Evolutionary conservation across 2,888 invertebrate genomes (phyloP), one percentile per base, ranked within the genome.

Genomic region (Agriopis leucophaearia): DNA sequence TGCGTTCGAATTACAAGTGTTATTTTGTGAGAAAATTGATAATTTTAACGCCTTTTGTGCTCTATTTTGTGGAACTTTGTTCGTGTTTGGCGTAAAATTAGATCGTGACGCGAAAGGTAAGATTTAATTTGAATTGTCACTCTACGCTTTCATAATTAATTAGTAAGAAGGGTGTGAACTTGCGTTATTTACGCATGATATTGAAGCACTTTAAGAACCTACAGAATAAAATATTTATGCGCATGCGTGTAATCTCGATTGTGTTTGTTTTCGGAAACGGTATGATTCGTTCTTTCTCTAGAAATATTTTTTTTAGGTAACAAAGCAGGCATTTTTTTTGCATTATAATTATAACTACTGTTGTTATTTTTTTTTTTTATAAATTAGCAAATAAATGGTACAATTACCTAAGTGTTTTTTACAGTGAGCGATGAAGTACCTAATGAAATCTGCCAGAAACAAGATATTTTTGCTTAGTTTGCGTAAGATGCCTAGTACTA

Each of bases 1-100:
- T 72, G 74, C 76, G 77, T 82, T 83, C 79, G 68, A 75, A 79
- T 73, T 78, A 74, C 69, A 76, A 83, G 84, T 86, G 85, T 77
- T 81, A 78, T 77, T 75, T 80, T 77, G 88, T 87, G 88, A 77
- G 71, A 59, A 72, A 48, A 48, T 6, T 38, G 12, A n/a, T 68
- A 70, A 48, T 71, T 69, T 71, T 50, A 56, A 65, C 71, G 72
- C 72, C 72, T 66, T 76, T 76, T 67, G 74, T 79, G 70, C 55
- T 69, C 40, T 73, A 73, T 66, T 73, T 75, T 71, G 69, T 69
- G 76, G 66, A 72, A 75, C 67, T 70, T 75, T 77, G 70, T 75
- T 72, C 66, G 76, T 72, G 77, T 70, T 79, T 78, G 64, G 71
- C 68, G 70, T 76, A 74, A 76, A 73, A 62, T 73, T 72, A 72